Conservation (phyloP, 2,888 invertebrate genomes). For the Pseudolycoriella hygida region DNA sequence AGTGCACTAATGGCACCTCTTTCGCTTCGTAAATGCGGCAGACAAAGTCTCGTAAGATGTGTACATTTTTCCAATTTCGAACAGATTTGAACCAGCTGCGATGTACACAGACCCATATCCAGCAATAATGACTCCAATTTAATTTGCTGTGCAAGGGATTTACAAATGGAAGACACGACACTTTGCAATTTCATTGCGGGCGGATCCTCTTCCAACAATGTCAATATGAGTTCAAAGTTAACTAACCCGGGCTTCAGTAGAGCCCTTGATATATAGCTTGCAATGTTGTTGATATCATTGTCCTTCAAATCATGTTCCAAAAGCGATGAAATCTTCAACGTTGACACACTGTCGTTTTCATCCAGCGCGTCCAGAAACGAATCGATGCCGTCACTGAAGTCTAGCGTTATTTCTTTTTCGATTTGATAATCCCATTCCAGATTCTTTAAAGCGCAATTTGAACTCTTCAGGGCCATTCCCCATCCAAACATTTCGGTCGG, state of each 20-base stretch:
- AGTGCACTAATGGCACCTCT: constrained; percentile 33
- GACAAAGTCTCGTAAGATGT: constrained; percentile 32
- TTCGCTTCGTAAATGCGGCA: constrained; percentile 36
- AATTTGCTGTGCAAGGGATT: constrained; percentile 17
- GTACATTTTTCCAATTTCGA: constrained; percentile 31
- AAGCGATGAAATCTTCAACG: constrained; percentile 32
- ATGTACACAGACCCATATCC: constrained; percentile 34
- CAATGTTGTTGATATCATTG: constrained; percentile 31
- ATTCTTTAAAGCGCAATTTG: constrained; percentile 31
- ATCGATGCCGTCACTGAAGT: constrained; percentile 26
- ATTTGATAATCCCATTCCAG: constrained; percentile 33
- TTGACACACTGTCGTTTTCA: constrained; percentile 33
- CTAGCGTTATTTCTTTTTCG: constrained; percentile 25
- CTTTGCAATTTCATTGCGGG: constrained; percentile 31
- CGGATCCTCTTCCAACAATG: constrained; percentile 34
- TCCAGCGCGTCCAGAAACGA: constrained; percentile 32
- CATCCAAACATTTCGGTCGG: constrained; percentile 33
- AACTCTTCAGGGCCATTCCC: constrained; percentile 31
- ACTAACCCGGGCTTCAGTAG: constrained; percentile 31
- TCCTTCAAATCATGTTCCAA: constrained; percentile 34
- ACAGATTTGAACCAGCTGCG: constrained; percentile 34
- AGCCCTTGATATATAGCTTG: constrained; percentile 30
- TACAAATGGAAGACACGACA: constrained; percentile 33
- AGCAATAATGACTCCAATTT: constrained; percentile 32
- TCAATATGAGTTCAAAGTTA: constrained; percentile 34